phyloP scores from a whole-genome alignment of 1,140 invertebrate genomes.

The Sesamia nonagrioides region DNA sequence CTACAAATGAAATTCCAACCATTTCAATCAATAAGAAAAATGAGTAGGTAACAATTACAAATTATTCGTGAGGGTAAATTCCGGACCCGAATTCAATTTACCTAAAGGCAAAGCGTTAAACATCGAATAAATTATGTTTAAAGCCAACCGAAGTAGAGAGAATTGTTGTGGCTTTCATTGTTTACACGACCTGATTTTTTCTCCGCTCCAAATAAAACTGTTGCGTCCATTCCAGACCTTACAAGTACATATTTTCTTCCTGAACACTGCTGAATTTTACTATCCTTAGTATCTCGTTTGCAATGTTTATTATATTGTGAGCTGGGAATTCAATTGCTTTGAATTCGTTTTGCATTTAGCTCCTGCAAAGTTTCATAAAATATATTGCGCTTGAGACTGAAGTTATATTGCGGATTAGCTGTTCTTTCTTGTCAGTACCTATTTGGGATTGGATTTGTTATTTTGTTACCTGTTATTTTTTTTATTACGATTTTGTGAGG shows the following conservation, averaged over 20 bases:
- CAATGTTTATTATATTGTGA: slow-evolving; percentile 42
- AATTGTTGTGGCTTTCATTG: slow-evolving; percentile 39
- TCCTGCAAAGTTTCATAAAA: slow-evolving; percentile 33
- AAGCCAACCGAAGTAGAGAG: slow-evolving; percentile 26
- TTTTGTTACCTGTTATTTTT: neutral
- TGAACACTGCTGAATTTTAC: slow-evolving; percentile 48
- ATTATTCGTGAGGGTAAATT: slow-evolving; percentile 5
- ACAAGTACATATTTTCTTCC: slow-evolving; percentile 46
- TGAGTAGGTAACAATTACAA: slow-evolving; percentile 11
- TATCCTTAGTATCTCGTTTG: slow-evolving; percentile 53
- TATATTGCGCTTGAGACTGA: slow-evolving; percentile 34
- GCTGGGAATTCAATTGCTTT: slow-evolving; percentile 35
- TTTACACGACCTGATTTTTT: slow-evolving; percentile 47
- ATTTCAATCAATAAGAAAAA: slow-evolving; percentile 4
- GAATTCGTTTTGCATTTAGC: slow-evolving; percentile 43
- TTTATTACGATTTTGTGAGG: neutral
- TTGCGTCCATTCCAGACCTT: slow-evolving; percentile 51
- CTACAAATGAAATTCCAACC: neutral
- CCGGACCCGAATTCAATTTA: slow-evolving; percentile 35
- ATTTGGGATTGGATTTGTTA: neutral
- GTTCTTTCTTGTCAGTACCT: neutral
- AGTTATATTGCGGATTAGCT: slow-evolving; percentile 26
- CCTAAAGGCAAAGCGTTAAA: slow-evolving; percentile 25
- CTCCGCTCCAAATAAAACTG: slow-evolving; percentile 47
- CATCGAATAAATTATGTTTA: slow-evolving; percentile 41